Evolutionary conservation across 2,888 invertebrate genomes (phyloP).

Genomic region (Tinea trinotella): DNA sequence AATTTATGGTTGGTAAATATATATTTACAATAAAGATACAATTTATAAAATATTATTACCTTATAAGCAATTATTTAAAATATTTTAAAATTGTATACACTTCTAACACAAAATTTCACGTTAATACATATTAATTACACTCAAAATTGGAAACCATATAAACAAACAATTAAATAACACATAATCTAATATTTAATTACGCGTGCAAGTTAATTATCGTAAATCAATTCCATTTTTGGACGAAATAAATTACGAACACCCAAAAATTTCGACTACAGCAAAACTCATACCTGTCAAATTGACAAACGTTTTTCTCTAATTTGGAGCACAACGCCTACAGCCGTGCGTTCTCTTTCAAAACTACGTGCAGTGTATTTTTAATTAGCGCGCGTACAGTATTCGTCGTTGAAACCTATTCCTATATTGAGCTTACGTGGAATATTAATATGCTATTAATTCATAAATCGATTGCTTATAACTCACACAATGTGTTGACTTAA

Average conservation of each 20-base stretch:
- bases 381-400: too few species aligned
- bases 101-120: neutral
- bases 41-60: neutral
- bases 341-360: slow-evolving; percentile 34
- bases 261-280: slow-evolving; percentile 20
- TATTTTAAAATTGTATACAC: neutral
- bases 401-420: too few species aligned
- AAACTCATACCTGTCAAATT: slow-evolving; percentile 50
- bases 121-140: neutral
- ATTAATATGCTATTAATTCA: neutral
- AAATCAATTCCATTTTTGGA: slow-evolving; percentile 28
- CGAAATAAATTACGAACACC: slow-evolving; percentile 25
- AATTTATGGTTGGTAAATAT: neutral
- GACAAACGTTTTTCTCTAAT: slow-evolving; percentile 31
- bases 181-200: neutral
- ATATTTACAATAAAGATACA: neutral
- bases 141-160: neutral
- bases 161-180: slow-evolving; percentile 13
- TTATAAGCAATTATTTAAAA: neutral
- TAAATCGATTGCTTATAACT: too few species aligned
- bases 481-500: too few species aligned
- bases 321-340: slow-evolving; percentile 32
- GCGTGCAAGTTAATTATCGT: neutral
- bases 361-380: slow-evolving; percentile 22
- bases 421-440: neutral